Conservation (phyloP, 2,888 invertebrate species). For the Leucoma salicis region DNA sequence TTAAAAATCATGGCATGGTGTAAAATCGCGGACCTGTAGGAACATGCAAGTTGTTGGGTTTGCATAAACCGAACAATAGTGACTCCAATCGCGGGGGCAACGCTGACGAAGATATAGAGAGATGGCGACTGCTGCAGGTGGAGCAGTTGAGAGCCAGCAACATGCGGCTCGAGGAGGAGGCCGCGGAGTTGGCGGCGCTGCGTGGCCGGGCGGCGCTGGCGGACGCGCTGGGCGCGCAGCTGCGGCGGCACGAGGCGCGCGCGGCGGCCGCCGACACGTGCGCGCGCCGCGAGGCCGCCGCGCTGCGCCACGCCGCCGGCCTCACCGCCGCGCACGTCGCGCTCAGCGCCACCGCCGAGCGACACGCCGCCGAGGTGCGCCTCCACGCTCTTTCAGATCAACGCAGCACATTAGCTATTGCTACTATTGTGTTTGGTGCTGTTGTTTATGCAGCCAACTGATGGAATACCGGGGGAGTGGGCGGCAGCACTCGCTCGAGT, state of each 20-base stretch:
- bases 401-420: no score
- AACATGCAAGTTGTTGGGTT: no score
- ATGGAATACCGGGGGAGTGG: no score
- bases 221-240: slow-evolving; percentile 62
- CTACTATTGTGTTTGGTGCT: no score
- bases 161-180: slow-evolving; percentile 62
- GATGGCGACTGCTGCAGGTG: slow-evolving; percentile 41
- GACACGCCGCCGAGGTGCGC: slow-evolving; percentile 43
- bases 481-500: no score
- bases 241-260: slow-evolving; percentile 60
- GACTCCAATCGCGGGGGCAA: no score
- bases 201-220: slow-evolving; percentile 68
- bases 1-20: no score
- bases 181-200: slow-evolving; percentile 68
- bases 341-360: slow-evolving; percentile 30
- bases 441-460: no score
- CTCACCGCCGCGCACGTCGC: slow-evolving; percentile 61
- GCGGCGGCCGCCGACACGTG: slow-evolving; percentile 61
- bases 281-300: slow-evolving; percentile 62
- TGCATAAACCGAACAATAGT: no score
- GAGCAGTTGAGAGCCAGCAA: slow-evolving; percentile 49
- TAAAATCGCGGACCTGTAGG: no score
- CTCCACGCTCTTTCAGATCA: no score
- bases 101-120: no score
- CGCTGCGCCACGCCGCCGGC: slow-evolving; percentile 62